Evolutionary conservation across 2,113 vertebrate species (phyloP).

Genomic region (Rana temporaria): DNA sequence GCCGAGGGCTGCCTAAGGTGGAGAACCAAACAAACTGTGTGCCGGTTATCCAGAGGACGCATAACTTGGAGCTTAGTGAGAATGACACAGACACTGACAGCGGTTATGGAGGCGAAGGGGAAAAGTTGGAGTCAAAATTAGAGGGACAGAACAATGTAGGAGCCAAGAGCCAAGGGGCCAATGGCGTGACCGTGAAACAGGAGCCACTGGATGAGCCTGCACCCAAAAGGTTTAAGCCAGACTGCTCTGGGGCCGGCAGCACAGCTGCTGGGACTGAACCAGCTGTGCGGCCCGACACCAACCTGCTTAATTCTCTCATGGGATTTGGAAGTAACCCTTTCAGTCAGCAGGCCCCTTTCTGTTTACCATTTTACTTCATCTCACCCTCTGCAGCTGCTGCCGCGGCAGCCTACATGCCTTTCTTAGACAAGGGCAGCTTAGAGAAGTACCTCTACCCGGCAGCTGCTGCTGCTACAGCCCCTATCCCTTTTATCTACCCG

Average conservation of each 20-base stretch:
- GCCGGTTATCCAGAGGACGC: conserved; percentile 94
- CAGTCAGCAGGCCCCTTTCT: conserved; percentile 87
- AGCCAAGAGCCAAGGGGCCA: conserved; percentile 57
- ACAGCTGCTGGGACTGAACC: conserved; percentile 58
- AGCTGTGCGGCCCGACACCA: conserved; percentile 72
- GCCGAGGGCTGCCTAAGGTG: conserved; percentile 71
- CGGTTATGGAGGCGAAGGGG: conserved; percentile 90
- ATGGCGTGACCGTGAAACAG: conserved; percentile 77
- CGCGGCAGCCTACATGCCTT: conserved; percentile 86
- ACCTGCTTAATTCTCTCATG: conserved; percentile 86
- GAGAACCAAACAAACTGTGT: conserved; percentile 89
- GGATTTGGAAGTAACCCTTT: conserved; percentile 75
- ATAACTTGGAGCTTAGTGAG: conserved; percentile 83
- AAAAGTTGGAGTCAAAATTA: conserved; percentile 72
- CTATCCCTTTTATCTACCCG: conserved; percentile 84
- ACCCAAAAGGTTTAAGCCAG: conserved; percentile 81
- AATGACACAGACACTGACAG: conserved; percentile 97
- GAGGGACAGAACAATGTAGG: conserved; percentile 67
- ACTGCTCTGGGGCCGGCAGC: conserved; percentile 27
- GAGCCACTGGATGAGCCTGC: conserved; percentile 83
- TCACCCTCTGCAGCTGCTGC: conserved; percentile 83
- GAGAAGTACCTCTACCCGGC: conserved; percentile 87
- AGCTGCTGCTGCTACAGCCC: conserved; percentile 74
- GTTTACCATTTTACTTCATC: conserved; percentile 91
- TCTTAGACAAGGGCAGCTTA: conserved; percentile 85